Percentiles rank a stretch among this genome's conserved stretches.
Evolutionary conservation across 2,113 vertebrate genomes (phyloP).

Genomic region (Poecile atricapillus): DNA sequence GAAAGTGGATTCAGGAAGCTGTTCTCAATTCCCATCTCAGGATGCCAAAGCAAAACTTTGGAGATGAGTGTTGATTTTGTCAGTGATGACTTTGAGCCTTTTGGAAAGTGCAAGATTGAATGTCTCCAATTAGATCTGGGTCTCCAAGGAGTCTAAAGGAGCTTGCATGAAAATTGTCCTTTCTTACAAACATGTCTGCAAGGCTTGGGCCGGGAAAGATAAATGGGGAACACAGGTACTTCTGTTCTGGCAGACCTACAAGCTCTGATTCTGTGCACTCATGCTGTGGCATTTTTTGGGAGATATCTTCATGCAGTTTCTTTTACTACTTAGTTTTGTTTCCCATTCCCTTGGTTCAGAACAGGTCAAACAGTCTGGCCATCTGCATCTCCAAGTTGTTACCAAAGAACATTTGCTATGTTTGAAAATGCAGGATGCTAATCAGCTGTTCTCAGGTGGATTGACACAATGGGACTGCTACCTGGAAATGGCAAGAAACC

Average conservation of each 20-base stretch:
- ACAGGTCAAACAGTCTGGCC: background rate
- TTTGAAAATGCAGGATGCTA: background rate
- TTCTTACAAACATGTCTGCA: background rate
- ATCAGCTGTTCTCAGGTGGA: background rate
- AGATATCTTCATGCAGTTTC: background rate
- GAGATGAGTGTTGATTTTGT: background rate
- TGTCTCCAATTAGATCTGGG: background rate
- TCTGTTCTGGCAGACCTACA: background rate
- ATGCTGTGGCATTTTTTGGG: background rate
- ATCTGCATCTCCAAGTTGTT: background rate
- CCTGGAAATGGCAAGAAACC: background rate
- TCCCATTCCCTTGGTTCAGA: background rate
- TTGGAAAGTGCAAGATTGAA: background rate
- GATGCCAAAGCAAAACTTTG: background rate
- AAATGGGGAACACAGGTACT: background rate
- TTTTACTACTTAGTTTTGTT: background rate
- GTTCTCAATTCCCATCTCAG: background rate
- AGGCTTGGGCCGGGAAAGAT: background rate
- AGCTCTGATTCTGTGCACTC: background rate
- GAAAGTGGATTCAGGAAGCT: background rate
- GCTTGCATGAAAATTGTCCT: background rate
- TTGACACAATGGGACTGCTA: background rate
- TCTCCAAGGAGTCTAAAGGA: background rate
- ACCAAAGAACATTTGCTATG: background rate
- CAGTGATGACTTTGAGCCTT: background rate